Evolutionary conservation across 1,140 invertebrate genomes (phyloP).

Genomic region (Lordiphosa stackelbergi): DNA sequence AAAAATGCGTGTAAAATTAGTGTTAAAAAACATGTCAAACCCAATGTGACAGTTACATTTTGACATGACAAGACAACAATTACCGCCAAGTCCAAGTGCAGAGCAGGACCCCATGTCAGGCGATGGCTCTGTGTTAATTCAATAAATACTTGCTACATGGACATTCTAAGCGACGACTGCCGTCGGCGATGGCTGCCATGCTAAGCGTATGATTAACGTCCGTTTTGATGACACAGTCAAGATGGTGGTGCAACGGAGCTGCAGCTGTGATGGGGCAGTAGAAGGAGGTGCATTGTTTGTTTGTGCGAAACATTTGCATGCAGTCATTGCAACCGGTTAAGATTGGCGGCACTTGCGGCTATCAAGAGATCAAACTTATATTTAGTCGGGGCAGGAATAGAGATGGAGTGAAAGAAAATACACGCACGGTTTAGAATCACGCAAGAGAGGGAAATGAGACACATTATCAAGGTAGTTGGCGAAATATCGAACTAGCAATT

Average conservation of each 20-base stretch:
- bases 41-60: conserved; percentile 71
- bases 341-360: conserved; percentile 54
- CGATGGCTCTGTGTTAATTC: conserved; percentile 48
- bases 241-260: conserved; percentile 12
- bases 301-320: conserved; percentile 42
- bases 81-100: conserved; percentile 16
- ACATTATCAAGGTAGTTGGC: too few relatives aligned
- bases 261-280: conserved; percentile 17
- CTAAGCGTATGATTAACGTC: conserved; percentile 75
- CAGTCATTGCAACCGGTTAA: conserved; percentile 61
- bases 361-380: conserved; percentile 37
- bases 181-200: conserved; percentile 61
- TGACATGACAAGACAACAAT: conserved; percentile 63
- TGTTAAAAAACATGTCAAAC: conserved; percentile 75
- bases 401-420: conserved; percentile 9
- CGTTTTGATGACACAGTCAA: conserved; percentile 66
- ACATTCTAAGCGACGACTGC: conserved; percentile 52
- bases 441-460: too few relatives aligned
- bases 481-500: too few relatives aligned
- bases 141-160: conserved; percentile 51
- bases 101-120: conserved; percentile 29
- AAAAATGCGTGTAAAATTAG: conserved; percentile 75
- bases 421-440: too few relatives aligned
- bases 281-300: conserved; percentile 55
- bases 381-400: conserved; percentile 16